Evolutionary conservation across 2,113 vertebrate genomes (phyloP).

Genomic region (Chelonoidis abingdonii): DNA sequence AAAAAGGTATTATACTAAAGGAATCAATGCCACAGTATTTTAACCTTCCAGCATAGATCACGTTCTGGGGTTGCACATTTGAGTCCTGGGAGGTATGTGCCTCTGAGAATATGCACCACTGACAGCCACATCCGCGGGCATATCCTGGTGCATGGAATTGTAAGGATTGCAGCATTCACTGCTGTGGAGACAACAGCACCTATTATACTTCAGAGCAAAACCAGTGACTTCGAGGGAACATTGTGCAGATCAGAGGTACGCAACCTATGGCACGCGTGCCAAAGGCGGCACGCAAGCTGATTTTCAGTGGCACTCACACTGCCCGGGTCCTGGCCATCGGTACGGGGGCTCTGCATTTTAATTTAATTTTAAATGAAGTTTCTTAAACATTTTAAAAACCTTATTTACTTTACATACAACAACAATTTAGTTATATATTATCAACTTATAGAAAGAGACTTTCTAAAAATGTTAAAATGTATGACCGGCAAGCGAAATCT

Average conservation of each 20-base stretch:
- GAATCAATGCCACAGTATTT: neutral
- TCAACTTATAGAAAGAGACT: too few species aligned
- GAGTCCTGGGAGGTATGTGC: fast-evolving
- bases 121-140: neutral
- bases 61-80: neutral
- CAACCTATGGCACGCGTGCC: too few species aligned
- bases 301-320: too few species aligned
- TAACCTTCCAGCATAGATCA: neutral
- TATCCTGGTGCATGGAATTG: neutral
- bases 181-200: neutral
- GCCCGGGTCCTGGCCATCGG: too few species aligned
- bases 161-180: neutral
- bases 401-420: too few species aligned
- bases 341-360: too few species aligned
- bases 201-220: neutral
- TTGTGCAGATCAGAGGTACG: neutral
- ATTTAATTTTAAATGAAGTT: too few species aligned
- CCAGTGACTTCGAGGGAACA: neutral
- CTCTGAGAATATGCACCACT: neutral
- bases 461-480: too few species aligned
- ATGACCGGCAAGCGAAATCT: too few species aligned
- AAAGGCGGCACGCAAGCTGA: too few species aligned
- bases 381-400: too few species aligned
- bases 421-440: too few species aligned
- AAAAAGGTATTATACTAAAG: fast-evolving